Evolutionary conservation across 2,113 vertebrate species (phyloP), one percentile per base, ranked within the genome.

Genomic region (Progne subis): DNA sequence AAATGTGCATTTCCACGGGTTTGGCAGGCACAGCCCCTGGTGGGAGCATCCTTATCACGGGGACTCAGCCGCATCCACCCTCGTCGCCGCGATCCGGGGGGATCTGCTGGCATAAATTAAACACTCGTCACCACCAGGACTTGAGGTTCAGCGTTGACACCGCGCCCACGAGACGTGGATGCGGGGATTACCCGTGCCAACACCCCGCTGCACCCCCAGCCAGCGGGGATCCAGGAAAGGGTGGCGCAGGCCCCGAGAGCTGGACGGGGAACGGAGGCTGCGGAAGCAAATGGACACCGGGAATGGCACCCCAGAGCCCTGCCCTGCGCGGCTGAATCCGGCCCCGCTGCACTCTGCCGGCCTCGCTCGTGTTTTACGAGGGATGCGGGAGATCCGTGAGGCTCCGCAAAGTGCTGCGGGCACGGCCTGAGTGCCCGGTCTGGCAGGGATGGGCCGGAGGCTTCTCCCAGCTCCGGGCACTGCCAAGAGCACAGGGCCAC

Each of bases 91-190:
- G 5, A 32, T 28, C 41, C 1, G 0, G n/a, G 6, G n/a, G 31
- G 37, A 67, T 53, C 37, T 12, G 4, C 49, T 41, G 0, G 0
- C 14, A 9, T 11, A 5, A 72, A 39, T 28, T 18, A 46, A 65
- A 52, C 8, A 0, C 15, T 26, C 1, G 0, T 8, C 41, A 4
- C 2, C 1, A 3, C 53, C 0, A 0, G 52, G 23, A 7, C 0
- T 1, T 0, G 4, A 41, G 15, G 15, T 5, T 61, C 23, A 0
- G 39, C 43, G 2, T 21, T 17, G 16, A 21, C 9, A 2, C 41
- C 9, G 0, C 0, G 0, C 7, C 65, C 6, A 0, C 0, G 8
- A 26, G 28, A 8, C 3, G 7, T 0, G 2, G 44, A 16, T 3
- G 1, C n/a, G 14, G 53, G 69, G 74, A 43, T 43, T 3, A 8